These are phyloP conservation scores for Lampropteryx suffumata DNA, from an alignment of 2,888 invertebrate species.

Conservation along the genomic window DNA sequence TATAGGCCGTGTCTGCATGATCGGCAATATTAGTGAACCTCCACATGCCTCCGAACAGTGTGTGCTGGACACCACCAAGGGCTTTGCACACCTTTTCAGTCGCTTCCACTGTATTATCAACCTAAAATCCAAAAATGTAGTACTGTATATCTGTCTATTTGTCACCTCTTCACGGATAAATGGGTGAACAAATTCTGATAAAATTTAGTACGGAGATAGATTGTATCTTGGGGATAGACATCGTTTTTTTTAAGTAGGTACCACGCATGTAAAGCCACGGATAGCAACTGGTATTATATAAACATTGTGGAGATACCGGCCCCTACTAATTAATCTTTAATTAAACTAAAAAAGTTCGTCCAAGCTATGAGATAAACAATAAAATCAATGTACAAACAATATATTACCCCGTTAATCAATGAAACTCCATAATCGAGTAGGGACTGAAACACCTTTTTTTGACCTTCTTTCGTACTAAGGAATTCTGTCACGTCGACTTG, in stretches of 20 bases:
- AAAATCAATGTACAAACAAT: slow-evolving; percentile 24
- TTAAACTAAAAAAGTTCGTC: no score
- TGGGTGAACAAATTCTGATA: no score
- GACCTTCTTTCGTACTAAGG: slow-evolving; percentile 66
- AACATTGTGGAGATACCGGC: slow-evolving; percentile 14
- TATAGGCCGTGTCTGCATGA: slow-evolving; percentile 89
- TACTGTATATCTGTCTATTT: no score
- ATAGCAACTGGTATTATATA: slow-evolving; percentile 15
- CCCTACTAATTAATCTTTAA: slow-evolving; percentile 30
- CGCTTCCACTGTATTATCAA: slow-evolving; percentile 69
- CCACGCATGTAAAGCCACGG: no score
- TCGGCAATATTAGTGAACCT: slow-evolving; percentile 81
- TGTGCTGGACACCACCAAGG: slow-evolving; percentile 85
- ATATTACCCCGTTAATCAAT: slow-evolving; percentile 55
- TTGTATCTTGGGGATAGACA: no score
- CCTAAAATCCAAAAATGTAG: slow-evolving; percentile 50
- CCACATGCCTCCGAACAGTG: slow-evolving; percentile 90
- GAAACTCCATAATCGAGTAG: slow-evolving; percentile 81
- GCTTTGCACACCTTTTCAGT: slow-evolving; percentile 79
- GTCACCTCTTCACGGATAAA: no score
- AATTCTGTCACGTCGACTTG: slow-evolving; percentile 71
- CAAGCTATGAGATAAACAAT: no score
- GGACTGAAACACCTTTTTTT: slow-evolving; percentile 73
- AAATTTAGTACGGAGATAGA: no score
- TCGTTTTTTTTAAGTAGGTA: no score